Percentiles rank a stretch among this genome's conserved stretches.
phyloP scores from a whole-genome alignment of 2,797 vertebrate species.

The Manis crassicaudata region DNA sequence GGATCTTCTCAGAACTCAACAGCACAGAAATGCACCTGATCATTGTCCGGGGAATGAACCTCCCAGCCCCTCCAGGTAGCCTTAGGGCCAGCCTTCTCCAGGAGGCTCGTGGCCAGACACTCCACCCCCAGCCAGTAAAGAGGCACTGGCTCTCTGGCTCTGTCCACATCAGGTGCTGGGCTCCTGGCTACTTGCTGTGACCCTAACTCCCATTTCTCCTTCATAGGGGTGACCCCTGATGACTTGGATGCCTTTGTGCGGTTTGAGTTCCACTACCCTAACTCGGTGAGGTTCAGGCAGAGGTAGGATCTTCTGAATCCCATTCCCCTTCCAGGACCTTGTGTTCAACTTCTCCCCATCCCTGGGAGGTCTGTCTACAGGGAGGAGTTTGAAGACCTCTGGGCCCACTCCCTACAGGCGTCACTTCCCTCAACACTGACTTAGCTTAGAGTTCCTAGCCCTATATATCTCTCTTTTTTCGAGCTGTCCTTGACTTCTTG shows the following conservation, averaged over 20 bases:
- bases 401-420: neutral
- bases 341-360: neutral
- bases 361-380: neutral
- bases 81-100: neutral
- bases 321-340: neutral
- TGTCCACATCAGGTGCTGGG: neutral
- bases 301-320: neutral
- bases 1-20: conserved; percentile 97
- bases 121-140: neutral
- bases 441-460: neutral
- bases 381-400: neutral
- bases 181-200: neutral
- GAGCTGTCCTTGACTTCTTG: neutral
- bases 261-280: conserved; percentile 97
- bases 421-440: neutral
- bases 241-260: conserved; percentile 95
- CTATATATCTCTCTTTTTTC: neutral
- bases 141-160: neutral
- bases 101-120: neutral
- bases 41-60: conserved; percentile 95
- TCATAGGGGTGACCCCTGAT: conserved; percentile 91
- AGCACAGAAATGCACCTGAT: conserved; percentile 97
- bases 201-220: conserved; percentile 61
- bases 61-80: conserved; percentile 94
- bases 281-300: conserved; percentile 88